These are phyloP conservation scores for Nezara viridula DNA, from an alignment of 2,888 invertebrate genomes.

Conservation along the genomic window DNA sequence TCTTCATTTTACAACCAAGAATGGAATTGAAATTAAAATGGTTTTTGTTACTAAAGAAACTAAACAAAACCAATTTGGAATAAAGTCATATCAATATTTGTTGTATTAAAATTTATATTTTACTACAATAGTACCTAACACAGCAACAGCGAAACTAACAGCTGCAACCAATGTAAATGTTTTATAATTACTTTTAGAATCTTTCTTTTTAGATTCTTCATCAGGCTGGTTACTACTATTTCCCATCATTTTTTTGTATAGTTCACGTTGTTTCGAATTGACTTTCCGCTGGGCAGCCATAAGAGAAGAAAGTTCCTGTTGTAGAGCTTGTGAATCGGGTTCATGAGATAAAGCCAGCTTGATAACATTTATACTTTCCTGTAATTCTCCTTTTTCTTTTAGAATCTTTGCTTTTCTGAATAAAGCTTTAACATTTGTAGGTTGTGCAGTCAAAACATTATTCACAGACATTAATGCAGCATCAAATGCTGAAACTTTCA, in stretches of 20 bases:
- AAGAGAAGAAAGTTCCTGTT: conserved; percentile 73
- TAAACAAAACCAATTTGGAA: conserved; percentile 20
- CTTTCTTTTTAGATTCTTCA: conserved; percentile 50
- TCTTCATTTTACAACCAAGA: conserved; percentile 45
- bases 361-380: conserved; percentile 78
- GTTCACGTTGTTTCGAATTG: conserved; percentile 74
- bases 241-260: conserved; percentile 80
- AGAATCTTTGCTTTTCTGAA: conserved; percentile 82
- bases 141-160: conserved; percentile 77
- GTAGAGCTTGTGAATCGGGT: conserved; percentile 76
- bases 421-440: conserved; percentile 90
- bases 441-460: conserved; percentile 85
- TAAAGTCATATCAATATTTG: conserved; percentile 11
- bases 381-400: conserved; percentile 76
- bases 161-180: conserved; percentile 75
- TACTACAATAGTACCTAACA: conserved; percentile 81
- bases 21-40: conserved; percentile 47
- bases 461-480: conserved; percentile 88
- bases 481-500: conserved; percentile 88
- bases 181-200: conserved; percentile 39
- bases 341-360: conserved; percentile 76
- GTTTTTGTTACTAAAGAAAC: background rate
- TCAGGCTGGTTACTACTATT: conserved; percentile 64
- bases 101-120: conserved; percentile 74
- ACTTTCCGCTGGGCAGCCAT: conserved; percentile 74